Evolutionary conservation across 2,888 invertebrate species (phyloP).

Genomic region (Alloplasta piceator): DNA sequence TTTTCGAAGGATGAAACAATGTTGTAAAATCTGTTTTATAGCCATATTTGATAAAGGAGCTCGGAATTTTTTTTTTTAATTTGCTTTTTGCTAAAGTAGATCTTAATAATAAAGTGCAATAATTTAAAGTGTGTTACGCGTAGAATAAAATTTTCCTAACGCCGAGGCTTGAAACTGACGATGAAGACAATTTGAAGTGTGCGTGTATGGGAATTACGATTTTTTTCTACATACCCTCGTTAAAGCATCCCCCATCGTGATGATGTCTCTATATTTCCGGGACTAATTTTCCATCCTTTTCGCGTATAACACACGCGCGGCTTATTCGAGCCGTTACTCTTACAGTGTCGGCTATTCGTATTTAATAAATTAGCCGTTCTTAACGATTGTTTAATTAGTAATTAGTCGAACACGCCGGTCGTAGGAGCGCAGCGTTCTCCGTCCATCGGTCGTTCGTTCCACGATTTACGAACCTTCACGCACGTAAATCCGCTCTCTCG

Average conservation of each 20-base stretch:
- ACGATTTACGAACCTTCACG: slow-evolving; percentile 69
- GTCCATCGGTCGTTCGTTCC: slow-evolving; percentile 59
- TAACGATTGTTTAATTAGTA: slow-evolving; percentile 71
- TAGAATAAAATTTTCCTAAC: neutral
- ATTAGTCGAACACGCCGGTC: slow-evolving; percentile 56
- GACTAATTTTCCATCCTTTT: neutral
- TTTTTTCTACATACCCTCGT: slow-evolving; percentile 14
- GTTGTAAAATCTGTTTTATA: too few species aligned
- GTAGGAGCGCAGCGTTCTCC: slow-evolving; percentile 21
- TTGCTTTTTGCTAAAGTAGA: too few species aligned
- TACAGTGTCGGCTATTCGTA: slow-evolving; percentile 52
- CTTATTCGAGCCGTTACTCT: neutral
- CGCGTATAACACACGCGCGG: neutral
- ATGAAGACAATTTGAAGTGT: neutral
- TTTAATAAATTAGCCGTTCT: slow-evolving; percentile 71
- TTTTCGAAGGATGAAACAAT: too few species aligned
- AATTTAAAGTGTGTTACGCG: too few species aligned
- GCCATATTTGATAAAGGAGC: too few species aligned
- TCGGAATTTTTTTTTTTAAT: too few species aligned
- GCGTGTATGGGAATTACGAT: slow-evolving; percentile 16
- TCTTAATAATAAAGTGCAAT: too few species aligned
- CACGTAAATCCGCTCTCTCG: slow-evolving; percentile 66
- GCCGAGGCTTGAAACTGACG: neutral
- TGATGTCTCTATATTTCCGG: slow-evolving; percentile 41
- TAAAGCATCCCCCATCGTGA: slow-evolving; percentile 17